Percentiles rank a stretch among this genome's conserved stretches.
These are phyloP conservation scores for Calypte anna DNA, from an alignment of 2,113 vertebrate species.

Conservation along the genomic window DNA sequence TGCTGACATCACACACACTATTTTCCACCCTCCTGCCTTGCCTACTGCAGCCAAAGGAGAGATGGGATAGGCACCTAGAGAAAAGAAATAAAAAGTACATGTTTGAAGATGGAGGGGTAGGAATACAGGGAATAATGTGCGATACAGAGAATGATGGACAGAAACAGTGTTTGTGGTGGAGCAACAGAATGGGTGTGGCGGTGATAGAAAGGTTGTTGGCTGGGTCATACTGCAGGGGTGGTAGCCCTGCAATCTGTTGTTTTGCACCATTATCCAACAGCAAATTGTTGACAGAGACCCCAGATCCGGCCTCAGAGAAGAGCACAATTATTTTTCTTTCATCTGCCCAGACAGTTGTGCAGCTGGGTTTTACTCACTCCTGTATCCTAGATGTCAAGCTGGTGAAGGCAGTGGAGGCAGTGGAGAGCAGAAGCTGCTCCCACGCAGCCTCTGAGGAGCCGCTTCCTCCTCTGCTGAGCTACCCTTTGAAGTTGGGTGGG, in stretches of 20 bases:
- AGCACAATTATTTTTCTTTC: background rate
- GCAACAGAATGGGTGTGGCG: background rate
- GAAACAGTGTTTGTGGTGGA: background rate
- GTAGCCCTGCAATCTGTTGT: rapidly evolving
- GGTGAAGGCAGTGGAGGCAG: background rate
- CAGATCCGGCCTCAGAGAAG: rapidly evolving
- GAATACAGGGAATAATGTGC: rapidly evolving
- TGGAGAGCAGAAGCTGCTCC: background rate
- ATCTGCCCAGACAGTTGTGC: background rate
- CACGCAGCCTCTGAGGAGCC: background rate
- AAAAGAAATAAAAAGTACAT: background rate
- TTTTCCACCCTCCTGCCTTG: background rate
- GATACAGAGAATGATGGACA: rapidly evolving
- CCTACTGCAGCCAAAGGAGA: background rate
- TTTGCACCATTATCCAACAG: no score
- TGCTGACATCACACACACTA: background rate
- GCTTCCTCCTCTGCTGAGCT: rapidly evolving
- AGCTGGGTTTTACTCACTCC: background rate
- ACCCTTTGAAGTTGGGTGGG: background rate
- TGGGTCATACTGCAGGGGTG: background rate
- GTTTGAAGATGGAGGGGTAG: background rate
- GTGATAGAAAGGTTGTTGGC: rapidly evolving
- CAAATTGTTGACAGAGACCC: rapidly evolving
- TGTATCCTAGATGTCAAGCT: background rate
- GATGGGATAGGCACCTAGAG: background rate